These are phyloP conservation scores for Crossocerus cetratus DNA, from an alignment of 2,888 invertebrate genomes.

Conservation along the genomic window DNA sequence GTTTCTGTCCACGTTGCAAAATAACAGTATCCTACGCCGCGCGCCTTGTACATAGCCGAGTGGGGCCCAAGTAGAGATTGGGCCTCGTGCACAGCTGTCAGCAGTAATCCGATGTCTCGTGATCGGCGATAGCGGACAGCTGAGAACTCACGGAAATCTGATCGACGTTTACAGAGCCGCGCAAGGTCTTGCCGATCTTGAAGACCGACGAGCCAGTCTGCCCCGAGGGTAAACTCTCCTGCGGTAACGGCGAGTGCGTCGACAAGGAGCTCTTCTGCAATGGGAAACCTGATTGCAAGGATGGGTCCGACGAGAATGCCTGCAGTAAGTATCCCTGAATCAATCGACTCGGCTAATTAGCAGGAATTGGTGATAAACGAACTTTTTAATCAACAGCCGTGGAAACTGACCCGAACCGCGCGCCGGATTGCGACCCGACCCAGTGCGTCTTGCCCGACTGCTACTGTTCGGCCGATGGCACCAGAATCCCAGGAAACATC, in stretches of 20 bases:
- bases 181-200: constrained; percentile 91
- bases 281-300: constrained; percentile 94
- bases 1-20: too few species aligned
- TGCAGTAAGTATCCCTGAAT: constrained; percentile 87
- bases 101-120: constrained; percentile 17
- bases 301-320: constrained; percentile 96
- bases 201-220: constrained; percentile 96
- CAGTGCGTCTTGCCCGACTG: constrained; percentile 94
- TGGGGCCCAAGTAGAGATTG: constrained; percentile 42
- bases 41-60: constrained; percentile 46
- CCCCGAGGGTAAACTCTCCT: constrained; percentile 92
- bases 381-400: constrained; percentile 82
- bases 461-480: constrained; percentile 95
- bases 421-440: constrained; percentile 93
- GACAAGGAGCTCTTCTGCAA: constrained; percentile 96
- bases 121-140: neutral
- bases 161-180: constrained; percentile 85
- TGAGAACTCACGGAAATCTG: constrained; percentile 3
- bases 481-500: constrained; percentile 90
- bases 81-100: constrained; percentile 59
- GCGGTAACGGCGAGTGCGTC: constrained; percentile 94
- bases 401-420: constrained; percentile 93
- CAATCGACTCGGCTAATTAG: neutral
- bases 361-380: too few species aligned
- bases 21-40: constrained; percentile 38